These are phyloP conservation scores for Craniophora ligustri DNA, from an alignment of 2,888 invertebrate species.

Conservation along the genomic window DNA sequence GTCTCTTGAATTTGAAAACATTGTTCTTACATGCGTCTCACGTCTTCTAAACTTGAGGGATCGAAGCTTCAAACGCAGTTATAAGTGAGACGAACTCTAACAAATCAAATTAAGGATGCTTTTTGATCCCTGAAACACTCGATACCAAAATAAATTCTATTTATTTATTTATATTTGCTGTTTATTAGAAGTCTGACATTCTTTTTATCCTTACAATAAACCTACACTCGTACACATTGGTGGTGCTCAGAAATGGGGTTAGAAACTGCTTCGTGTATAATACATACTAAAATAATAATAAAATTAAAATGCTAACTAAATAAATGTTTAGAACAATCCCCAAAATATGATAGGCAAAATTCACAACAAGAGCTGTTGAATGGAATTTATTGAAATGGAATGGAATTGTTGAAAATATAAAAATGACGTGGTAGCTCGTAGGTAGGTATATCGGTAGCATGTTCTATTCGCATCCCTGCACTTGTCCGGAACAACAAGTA, in stretches of 20 bases:
- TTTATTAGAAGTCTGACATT: conserved; percentile 1
- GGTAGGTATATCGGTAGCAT: conserved; percentile 24
- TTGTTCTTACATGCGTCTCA: conserved; percentile 59
- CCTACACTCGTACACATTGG: too few species aligned
- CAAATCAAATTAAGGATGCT: conserved; percentile 69
- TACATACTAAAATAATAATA: background rate
- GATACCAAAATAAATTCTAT: conserved; percentile 6
- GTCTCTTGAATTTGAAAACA: conserved; percentile 44
- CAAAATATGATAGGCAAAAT: too few species aligned
- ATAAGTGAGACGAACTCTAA: conserved; percentile 62
- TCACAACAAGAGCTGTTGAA: too few species aligned
- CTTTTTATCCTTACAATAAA: conserved; percentile 13
- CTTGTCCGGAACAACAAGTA: conserved; percentile 59
- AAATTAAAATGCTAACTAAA: too few species aligned
- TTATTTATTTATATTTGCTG: conserved; percentile 18
- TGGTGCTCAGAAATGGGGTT: too few species aligned
- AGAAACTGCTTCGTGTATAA: too few species aligned
- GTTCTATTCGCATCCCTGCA: conserved; percentile 56
- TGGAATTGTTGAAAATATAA: conserved; percentile 15
- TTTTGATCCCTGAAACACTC: conserved; percentile 47
- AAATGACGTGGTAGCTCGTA: conserved; percentile 15
- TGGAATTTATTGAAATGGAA: conserved; percentile 35
- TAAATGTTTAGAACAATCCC: too few species aligned
- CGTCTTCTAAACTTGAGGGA: conserved; percentile 66
- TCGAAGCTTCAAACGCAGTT: conserved; percentile 51